A percentile compares a stretch with the other conserved stretches of the same genome.
These are phyloP conservation scores for Tinea trinotella DNA, from an alignment of 2,888 invertebrate species.

Conservation along the genomic window DNA sequence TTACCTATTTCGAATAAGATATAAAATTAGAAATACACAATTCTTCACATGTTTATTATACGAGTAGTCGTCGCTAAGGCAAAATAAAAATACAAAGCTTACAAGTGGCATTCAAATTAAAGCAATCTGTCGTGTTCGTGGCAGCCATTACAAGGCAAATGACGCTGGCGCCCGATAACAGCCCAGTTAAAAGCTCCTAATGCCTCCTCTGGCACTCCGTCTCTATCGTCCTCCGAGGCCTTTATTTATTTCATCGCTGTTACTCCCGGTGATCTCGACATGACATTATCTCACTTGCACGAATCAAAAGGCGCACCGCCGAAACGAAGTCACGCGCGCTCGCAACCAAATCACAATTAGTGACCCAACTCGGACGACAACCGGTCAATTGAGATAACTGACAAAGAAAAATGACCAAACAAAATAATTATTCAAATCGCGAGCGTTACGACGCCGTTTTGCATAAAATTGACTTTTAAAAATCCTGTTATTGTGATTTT, in stretches of 20 bases:
- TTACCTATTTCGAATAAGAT: background rate
- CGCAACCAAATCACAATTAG: slow-evolving; percentile 36
- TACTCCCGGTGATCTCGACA: background rate
- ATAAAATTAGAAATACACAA: background rate
- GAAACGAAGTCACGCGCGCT: slow-evolving; percentile 41
- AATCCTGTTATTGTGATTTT: background rate
- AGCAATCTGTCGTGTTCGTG: slow-evolving; percentile 53
- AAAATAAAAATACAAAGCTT: slow-evolving; percentile 1
- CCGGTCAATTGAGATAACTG: background rate
- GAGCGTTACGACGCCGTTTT: background rate
- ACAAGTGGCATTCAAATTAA: slow-evolving; percentile 41
- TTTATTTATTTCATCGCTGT: slow-evolving; percentile 24
- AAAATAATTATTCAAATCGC: background rate
- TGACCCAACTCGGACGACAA: background rate
- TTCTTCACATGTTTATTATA: background rate
- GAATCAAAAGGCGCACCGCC: slow-evolving; percentile 36
- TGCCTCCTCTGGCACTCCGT: slow-evolving; percentile 26
- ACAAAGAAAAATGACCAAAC: background rate
- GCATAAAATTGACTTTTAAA: background rate
- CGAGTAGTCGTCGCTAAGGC: background rate
- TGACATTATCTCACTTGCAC: slow-evolving; percentile 30
- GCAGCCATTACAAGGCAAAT: slow-evolving; percentile 29
- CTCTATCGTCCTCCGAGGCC: background rate
- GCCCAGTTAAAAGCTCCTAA: slow-evolving; percentile 51
- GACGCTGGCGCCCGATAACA: slow-evolving; percentile 39